Base-by-base conservation (phyloP, 2,113 vertebrate species). In the Lipotes vexillifer region DNA sequence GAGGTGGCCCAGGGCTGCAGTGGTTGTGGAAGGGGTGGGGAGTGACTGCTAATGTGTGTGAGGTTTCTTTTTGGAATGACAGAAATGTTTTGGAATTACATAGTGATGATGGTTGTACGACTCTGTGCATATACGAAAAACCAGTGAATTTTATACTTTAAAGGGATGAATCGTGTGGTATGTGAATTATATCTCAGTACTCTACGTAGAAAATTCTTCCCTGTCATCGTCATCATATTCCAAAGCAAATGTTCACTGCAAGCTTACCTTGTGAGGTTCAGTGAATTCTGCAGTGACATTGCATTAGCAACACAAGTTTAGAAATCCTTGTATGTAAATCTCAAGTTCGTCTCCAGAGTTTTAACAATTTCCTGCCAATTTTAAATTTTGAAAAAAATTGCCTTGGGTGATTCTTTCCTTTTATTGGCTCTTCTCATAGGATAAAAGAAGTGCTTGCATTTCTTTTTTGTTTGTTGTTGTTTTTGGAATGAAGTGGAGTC, bases 321-420 rank as follows among this genome's bases (percentile, higher is more conserved):
- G 20, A 95, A 94, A 88, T 71, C 33, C 59, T 90, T 84, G 25
- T 55, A 94, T 61, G 44, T 86, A 91, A 95, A 87, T 94, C 55
- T 88, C 81, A 68, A 38, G 31, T 89, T 96, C 27, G 29, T 81
- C 90, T 96, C 92, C 46, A 93, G 69, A 84, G 57, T 96, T 94
- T 94, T 81, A 87, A 96, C 90, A 96, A 96, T 91, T 96, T 65
- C 38, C 63, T 93, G 78, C 55, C 89, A 97, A 87, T 88, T 96
- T 96, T 92, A 63, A 94, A 96, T 85, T 92, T 31, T 84, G 36
- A 20, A 90, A 61, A 92, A 87, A 74, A 81, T 12, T 69, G 65
- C 72, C 46, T 55, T 93, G 41, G 46, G 61, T 85, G 66, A 91
- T 13, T 85, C 31, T 94, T 93, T 96, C 36, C 38, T 61, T 94